Evolutionary conservation across 2,888 invertebrate genomes (phyloP).

Genomic region (Lordiphosa andalusiaca): DNA sequence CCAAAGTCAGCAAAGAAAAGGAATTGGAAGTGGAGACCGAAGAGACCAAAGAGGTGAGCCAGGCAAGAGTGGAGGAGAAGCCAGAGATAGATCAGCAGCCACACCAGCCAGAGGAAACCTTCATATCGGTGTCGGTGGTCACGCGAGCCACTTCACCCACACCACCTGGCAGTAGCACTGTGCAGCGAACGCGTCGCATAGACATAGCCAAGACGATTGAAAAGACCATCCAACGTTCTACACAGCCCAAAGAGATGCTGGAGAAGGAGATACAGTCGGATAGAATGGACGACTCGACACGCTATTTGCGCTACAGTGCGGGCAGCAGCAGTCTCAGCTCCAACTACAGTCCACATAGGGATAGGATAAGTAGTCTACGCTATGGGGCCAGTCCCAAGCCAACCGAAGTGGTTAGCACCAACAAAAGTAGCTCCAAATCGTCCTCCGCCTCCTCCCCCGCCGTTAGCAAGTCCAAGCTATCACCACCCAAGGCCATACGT

Average conservation of each 20-base stretch:
- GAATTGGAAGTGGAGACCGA: constrained; percentile 46
- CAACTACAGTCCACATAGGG: constrained; percentile 79
- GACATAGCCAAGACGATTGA: constrained; percentile 88
- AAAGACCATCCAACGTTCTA: constrained; percentile 84
- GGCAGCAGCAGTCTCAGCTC: constrained; percentile 82
- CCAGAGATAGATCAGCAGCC: background rate
- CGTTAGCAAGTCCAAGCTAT: constrained; percentile 71
- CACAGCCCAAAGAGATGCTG: constrained; percentile 82
- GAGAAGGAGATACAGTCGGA: constrained; percentile 89
- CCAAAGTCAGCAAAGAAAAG: constrained; percentile 78
- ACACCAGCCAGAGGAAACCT: constrained; percentile 61
- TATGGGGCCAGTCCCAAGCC: constrained; percentile 72
- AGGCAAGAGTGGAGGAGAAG: background rate
- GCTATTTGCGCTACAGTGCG: constrained; percentile 83
- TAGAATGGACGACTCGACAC: constrained; percentile 85
- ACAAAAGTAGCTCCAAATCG: constrained; percentile 23
- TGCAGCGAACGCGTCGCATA: constrained; percentile 84
- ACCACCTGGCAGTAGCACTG: constrained; percentile 83
- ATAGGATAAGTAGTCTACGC: constrained; percentile 77
- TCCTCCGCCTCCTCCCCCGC: constrained; percentile 1
- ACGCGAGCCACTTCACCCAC: constrained; percentile 91
- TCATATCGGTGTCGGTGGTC: constrained; percentile 83
- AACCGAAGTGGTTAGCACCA: background rate
- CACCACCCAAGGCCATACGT: constrained; percentile 75
- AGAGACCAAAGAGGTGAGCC: constrained; percentile 1